Evolutionary conservation across 2,113 vertebrate genomes (phyloP).

Genomic region (Otis tarda): DNA sequence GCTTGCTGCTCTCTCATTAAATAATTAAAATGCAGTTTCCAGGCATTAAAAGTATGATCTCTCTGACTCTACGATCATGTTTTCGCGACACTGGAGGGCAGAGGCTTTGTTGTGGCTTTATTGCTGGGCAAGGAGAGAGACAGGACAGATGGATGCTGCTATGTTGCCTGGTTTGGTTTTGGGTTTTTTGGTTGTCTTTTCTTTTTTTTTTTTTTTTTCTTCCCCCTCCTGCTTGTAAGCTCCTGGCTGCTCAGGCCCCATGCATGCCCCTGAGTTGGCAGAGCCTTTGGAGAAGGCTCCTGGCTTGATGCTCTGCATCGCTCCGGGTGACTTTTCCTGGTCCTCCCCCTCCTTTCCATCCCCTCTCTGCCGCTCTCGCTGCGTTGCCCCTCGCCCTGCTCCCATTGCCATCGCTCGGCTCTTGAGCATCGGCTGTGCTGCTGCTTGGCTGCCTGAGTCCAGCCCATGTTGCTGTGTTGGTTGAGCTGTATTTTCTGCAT

Average conservation of each 20-base stretch:
- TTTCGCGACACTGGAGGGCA: neutral
- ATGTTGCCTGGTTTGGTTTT: neutral
- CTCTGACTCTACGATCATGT: neutral
- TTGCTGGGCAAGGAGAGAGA: neutral
- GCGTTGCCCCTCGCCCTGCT: rapidly evolving
- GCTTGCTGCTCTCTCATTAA: neutral
- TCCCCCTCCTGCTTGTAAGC: neutral
- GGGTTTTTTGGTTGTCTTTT: no score
- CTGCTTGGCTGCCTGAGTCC: neutral
- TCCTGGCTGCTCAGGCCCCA: neutral
- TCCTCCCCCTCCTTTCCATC: neutral
- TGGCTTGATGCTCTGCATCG: neutral
- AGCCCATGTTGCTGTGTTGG: rapidly evolving
- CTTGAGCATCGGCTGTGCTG: neutral
- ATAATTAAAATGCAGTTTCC: constrained; percentile 36
- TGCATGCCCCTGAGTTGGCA: no score
- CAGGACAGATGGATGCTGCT: neutral
- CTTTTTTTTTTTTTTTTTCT: no score
- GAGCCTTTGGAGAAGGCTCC: neutral
- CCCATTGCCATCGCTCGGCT: rapidly evolving
- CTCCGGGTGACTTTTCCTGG: neutral
- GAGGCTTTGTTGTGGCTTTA: neutral
- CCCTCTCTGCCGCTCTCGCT: neutral
- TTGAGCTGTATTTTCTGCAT: rapidly evolving
- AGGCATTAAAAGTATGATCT: neutral